Conservation (phyloP, 2,888 invertebrate genomes). For the Schrankia costaestrigalis region DNA sequence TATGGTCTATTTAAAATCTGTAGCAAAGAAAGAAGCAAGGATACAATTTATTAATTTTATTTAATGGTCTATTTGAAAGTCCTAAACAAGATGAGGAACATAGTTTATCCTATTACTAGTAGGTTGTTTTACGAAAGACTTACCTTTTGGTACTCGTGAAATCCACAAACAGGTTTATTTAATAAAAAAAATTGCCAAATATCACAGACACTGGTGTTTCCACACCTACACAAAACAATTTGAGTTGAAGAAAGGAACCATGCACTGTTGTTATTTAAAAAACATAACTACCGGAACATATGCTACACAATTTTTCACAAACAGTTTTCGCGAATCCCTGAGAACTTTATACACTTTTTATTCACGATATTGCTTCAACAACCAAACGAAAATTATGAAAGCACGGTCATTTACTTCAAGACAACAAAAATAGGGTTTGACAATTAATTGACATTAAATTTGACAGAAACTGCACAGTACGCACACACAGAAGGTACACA, state of each 20-base stretch:
- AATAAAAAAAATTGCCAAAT: slow-evolving; percentile 6
- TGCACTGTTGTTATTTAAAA: slow-evolving; percentile 5
- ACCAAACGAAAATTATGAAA: slow-evolving; percentile 19
- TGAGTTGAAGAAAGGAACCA: slow-evolving; percentile 7
- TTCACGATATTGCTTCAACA: too few species aligned
- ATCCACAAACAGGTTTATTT: slow-evolving; percentile 14
- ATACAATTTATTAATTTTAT: too few species aligned
- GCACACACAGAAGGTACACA: too few species aligned
- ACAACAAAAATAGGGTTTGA: slow-evolving; percentile 35
- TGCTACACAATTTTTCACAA: slow-evolving; percentile 8
- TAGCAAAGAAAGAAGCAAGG: too few species aligned
- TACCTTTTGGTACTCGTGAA: slow-evolving; percentile 15
- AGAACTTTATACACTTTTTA: too few species aligned
- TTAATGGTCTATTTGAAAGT: too few species aligned
- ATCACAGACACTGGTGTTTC: slow-evolving; percentile 21
- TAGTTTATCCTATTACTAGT: too few species aligned
- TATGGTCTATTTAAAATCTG: too few species aligned
- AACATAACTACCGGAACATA: slow-evolving; percentile 7
- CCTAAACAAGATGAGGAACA: too few species aligned
- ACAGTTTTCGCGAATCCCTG: too few species aligned
- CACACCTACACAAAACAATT: slow-evolving; percentile 22
- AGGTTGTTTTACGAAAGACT: too few species aligned
- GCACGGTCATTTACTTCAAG: slow-evolving; percentile 18
- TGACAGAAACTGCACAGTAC: slow-evolving; percentile 20
- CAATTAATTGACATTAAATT: too few species aligned